A percentile compares a stretch with the other conserved stretches of the same genome.
These are phyloP conservation scores for Papilio machaon DNA, from an alignment of 1,140 invertebrate genomes.

Conservation along the genomic window DNA sequence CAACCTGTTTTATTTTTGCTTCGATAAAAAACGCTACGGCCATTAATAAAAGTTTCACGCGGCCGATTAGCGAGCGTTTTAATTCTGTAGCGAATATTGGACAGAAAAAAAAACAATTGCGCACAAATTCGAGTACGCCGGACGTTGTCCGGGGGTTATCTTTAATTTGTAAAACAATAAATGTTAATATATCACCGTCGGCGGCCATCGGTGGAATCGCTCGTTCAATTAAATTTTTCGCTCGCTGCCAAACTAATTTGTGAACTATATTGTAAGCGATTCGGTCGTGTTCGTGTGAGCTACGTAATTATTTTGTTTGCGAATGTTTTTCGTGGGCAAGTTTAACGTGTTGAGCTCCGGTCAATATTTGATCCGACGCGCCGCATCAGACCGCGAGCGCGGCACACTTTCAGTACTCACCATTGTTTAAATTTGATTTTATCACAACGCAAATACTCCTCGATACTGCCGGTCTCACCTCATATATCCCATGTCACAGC, in stretches of 20 bases:
- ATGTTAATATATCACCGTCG: slow-evolving; percentile 76
- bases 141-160: slow-evolving; percentile 62
- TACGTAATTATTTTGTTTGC: slow-evolving; percentile 74
- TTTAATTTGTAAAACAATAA: slow-evolving; percentile 80
- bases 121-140: slow-evolving; percentile 51
- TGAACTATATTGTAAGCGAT: slow-evolving; percentile 68
- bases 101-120: slow-evolving; percentile 58
- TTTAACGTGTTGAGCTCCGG: slow-evolving; percentile 72
- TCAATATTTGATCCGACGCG: slow-evolving; percentile 70
- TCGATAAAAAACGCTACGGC: slow-evolving; percentile 53
- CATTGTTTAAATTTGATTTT: slow-evolving; percentile 67
- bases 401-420: slow-evolving; percentile 57
- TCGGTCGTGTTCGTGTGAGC: slow-evolving; percentile 57
- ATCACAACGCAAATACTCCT: slow-evolving; percentile 33
- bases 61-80: slow-evolving; percentile 69
- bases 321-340: slow-evolving; percentile 74
- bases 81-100: slow-evolving; percentile 65
- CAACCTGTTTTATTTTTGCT: slow-evolving; percentile 48
- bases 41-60: slow-evolving; percentile 70
- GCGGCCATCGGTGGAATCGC: slow-evolving; percentile 57
- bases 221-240: slow-evolving; percentile 74
- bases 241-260: slow-evolving; percentile 75
- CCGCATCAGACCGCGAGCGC: slow-evolving; percentile 49
- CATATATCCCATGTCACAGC: neutral
- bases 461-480: neutral